Percentiles rank a stretch among this genome's conserved stretches.
phyloP scores from a whole-genome alignment of 2,888 invertebrate genomes.

The Ellobium chinense region DNA sequence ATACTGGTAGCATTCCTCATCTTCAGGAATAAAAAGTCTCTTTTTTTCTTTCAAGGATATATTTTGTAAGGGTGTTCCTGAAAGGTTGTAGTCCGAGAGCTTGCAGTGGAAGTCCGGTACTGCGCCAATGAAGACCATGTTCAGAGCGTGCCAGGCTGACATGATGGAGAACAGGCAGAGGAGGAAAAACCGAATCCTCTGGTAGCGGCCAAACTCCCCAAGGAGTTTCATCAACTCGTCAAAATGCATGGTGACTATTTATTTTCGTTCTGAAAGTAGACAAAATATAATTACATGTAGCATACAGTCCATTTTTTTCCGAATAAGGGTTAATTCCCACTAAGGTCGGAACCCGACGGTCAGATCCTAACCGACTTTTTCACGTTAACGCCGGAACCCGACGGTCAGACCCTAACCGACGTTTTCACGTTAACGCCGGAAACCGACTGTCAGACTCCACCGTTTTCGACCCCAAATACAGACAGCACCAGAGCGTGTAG shows the following conservation, averaged over 20 bases:
- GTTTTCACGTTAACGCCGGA: too few species aligned
- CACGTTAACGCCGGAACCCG: too few species aligned
- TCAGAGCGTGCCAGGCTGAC: conserved; percentile 94
- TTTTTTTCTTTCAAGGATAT: conserved; percentile 24
- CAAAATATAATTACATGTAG: too few species aligned
- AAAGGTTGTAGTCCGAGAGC: conserved; percentile 42
- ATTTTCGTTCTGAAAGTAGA: background rate
- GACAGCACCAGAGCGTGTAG: too few species aligned
- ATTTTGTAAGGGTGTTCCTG: conserved; percentile 8
- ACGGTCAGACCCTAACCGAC: too few species aligned
- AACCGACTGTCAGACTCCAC: too few species aligned
- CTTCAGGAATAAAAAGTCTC: conserved; percentile 36
- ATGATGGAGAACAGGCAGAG: conserved; percentile 93
- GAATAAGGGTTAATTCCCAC: too few species aligned
- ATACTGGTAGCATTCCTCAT: conserved; percentile 24
- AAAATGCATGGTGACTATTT: conserved; percentile 51
- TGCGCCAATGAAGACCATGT: conserved; percentile 94
- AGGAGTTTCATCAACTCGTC: conserved; percentile 84
- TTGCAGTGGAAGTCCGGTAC: conserved; percentile 91
- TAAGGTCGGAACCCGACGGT: too few species aligned
- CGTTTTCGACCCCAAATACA: too few species aligned
- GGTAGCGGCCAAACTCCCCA: conserved; percentile 94
- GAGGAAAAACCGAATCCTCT: conserved; percentile 91
- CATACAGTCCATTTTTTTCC: too few species aligned
- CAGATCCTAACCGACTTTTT: too few species aligned